Base-by-base conservation (phyloP, 2,888 invertebrate genomes). In the Agrochola macilenta region DNA sequence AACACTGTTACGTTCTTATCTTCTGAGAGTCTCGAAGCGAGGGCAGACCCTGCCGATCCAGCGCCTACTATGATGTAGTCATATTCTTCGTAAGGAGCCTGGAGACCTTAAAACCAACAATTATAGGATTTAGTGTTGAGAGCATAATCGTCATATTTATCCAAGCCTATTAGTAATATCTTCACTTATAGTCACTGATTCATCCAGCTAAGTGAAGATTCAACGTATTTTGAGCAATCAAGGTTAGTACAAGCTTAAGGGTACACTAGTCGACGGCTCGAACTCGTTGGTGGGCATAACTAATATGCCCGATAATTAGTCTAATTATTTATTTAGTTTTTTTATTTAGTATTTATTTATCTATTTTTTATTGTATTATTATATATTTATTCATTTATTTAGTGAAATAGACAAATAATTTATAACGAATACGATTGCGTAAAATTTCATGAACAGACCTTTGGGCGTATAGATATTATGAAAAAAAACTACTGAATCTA, bases 21-120 rank as follows among this genome's bases (percentile, higher is more conserved):
- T 87, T 97, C 96, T 4, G 96, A 93, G 2, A 97, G 92, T 46
- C 97, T 91, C 39, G 96, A 96, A 12, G 97, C 97, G 35, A 97
- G 87, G 1, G 96, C 97, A 26, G 97, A 92, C 12, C 95, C 97
- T 0, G 97, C 97, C 0, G 97, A 97, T 0, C 97, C 97, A 0
- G 97, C 97, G 4, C 97, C 97, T 2, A 97, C 94, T 58, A 97
- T 95, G 58, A 97, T 93, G 90, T 97, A 97, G 89, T 97, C 97
- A 88, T 97, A 97, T 89, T 97, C 97, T 20, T 93, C 89, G 72
- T 92, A 89, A 0, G 96, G 94, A 0, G 91, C 87, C 35, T 87
- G 86, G 26, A 93, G 85, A 79, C 94, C 95, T 95, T 87, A 14
- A 95, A 83, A 60, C 0, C 35, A 64, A 20, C 5, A 35, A 7